Conservation (phyloP, 2,113 vertebrate genomes). For the Oryzias melastigma region DNA sequence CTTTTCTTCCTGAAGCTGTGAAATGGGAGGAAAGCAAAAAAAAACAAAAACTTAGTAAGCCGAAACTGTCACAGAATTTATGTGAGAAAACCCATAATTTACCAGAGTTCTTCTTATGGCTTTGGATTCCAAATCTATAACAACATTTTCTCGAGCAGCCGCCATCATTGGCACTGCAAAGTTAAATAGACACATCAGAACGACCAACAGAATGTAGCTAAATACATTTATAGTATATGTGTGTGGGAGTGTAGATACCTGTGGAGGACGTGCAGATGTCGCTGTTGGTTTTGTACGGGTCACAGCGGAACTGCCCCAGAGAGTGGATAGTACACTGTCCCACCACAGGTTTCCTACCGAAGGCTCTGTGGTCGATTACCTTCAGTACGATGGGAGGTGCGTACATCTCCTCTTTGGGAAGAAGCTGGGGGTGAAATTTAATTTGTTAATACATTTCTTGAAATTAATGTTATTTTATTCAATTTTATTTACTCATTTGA, state of each 20-base stretch:
- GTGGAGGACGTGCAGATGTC: conserved; percentile 85
- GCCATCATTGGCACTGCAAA: conserved; percentile 84
- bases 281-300: conserved; percentile 81
- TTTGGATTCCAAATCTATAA: conserved; percentile 88
- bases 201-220: neutral
- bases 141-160: conserved; percentile 75
- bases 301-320: conserved; percentile 89
- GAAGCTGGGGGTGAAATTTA: conserved; percentile 69
- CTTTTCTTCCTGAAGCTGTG: conserved; percentile 59
- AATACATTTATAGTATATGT: neutral
- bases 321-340: conserved; percentile 91
- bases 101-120: conserved; percentile 85
- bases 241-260: conserved; percentile 72
- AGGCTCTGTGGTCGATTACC: conserved; percentile 92
- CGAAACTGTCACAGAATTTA: neutral
- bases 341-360: conserved; percentile 91
- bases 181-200: neutral
- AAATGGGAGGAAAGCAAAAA: conserved; percentile 16
- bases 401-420: conserved; percentile 95
- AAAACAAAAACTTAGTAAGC: neutral
- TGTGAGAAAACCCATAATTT: conserved; percentile 23
- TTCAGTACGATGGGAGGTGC: conserved; percentile 95
- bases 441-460: neutral
- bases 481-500: neutral
- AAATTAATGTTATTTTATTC: neutral